Evolutionary conservation across 2,888 invertebrate genomes (phyloP), one percentile per base, ranked within the genome.

Genomic region (Arctia plantaginis): DNA sequence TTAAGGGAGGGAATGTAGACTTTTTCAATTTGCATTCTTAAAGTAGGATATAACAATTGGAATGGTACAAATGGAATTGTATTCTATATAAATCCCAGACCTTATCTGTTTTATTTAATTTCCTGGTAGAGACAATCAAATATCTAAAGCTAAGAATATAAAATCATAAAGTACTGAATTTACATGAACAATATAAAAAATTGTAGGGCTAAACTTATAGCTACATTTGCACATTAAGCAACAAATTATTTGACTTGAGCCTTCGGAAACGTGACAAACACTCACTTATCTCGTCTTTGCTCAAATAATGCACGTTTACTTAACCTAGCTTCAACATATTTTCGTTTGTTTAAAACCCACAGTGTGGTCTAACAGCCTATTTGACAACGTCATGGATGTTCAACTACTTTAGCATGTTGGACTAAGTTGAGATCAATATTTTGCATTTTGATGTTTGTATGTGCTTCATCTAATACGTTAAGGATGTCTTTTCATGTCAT

Each of bases 261-360:
- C 84, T 85, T 82, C 77, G 80, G 73, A 78, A 82, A 86, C 81
- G 83, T 86, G 86, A 86, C 74, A 73, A 77, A 82, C 85, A 82
- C 86, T 82, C 86, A 89, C 91, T 92, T 90, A 90, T 88, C 85
- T 90, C 89, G 87, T 86, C 86, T 85, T 82, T 79, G 80, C 74
- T 85, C 86, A 90, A 89, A 90, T 82, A 88, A 84, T 80, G 78
- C 79, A 80, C 79, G 86, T 90, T 90, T 91, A 87, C 80, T 84
- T 91, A 90, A 90, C 92, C 91, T 76, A 88, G 86, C 89, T 90
- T 87, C 80, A 85, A 84, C 82, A 85, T 86, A 89, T 88, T 85
- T 89, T 35, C 86, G 89, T 90, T 90, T 91, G 85, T 83, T 86
- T 80, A 86, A 84, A 87, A 82, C 84, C 81, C 76, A 66, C 80